Evolutionary conservation across 2,888 invertebrate species (phyloP).

Genomic region (Phrixothrix hirtus): DNA sequence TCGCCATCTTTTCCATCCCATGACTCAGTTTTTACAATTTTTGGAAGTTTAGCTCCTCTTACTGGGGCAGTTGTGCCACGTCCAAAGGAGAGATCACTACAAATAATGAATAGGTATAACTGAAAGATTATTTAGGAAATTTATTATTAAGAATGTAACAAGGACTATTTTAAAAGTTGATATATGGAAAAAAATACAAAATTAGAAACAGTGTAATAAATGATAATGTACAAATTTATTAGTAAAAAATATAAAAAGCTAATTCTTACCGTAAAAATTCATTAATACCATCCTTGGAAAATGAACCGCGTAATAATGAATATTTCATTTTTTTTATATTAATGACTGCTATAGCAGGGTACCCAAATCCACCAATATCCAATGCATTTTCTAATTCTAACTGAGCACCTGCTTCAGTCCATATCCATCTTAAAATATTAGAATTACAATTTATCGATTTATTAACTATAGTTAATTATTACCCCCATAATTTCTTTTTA

Average conservation of each 20-base stretch:
- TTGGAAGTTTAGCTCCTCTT: conserved; percentile 80
- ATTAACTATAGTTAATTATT: conserved; percentile 51
- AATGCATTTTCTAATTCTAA: conserved; percentile 81
- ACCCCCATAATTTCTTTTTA: conserved; percentile 93
- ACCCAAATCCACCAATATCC: conserved; percentile 97
- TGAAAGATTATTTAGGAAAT: no score
- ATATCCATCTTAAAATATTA: conserved; percentile 72
- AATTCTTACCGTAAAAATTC: conserved; percentile 78
- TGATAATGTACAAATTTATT: neutral
- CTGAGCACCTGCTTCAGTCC: conserved; percentile 93
- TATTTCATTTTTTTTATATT: conserved; percentile 97
- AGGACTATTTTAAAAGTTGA: no score
- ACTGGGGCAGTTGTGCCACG: conserved; percentile 88
- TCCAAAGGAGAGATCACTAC: conserved; percentile 86
- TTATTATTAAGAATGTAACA: no score
- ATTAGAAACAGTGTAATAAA: neutral
- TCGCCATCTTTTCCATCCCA: conserved; percentile 98
- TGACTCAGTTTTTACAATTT: conserved; percentile 66
- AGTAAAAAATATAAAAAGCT: neutral
- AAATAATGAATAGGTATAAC: no score
- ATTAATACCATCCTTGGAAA: conserved; percentile 91
- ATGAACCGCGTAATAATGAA: conserved; percentile 89
- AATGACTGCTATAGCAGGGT: conserved; percentile 97
- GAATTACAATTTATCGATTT: neutral
- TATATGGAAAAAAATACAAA: no score